Conservation (phyloP, 2,888 invertebrate genomes). For the Drosophila multiciliata region DNA sequence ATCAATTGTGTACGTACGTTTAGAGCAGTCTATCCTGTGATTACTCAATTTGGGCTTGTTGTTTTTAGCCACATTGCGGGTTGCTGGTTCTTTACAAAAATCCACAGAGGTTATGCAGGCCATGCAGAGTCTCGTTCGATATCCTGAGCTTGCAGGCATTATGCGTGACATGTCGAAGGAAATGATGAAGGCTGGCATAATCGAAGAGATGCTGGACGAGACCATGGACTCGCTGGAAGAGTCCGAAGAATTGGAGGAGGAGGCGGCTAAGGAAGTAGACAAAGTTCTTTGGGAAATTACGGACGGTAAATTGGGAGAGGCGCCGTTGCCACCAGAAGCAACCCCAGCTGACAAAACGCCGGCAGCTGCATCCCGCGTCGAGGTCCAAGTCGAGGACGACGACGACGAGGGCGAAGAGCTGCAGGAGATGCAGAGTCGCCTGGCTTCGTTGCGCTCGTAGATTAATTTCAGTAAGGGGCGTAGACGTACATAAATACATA, state of each 20-base stretch:
- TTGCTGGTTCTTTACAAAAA: slow-evolving; percentile 96
- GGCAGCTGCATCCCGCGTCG: slow-evolving; percentile 85
- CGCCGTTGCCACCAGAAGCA: slow-evolving; percentile 92
- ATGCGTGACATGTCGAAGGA: slow-evolving; percentile 99
- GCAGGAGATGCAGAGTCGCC: slow-evolving; percentile 95
- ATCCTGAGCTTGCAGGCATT: slow-evolving; percentile 97
- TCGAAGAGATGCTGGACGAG: slow-evolving; percentile 99
- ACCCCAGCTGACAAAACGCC: slow-evolving; percentile 86
- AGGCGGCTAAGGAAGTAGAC: slow-evolving; percentile 96
- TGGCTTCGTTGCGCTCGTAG: slow-evolving; percentile 95
- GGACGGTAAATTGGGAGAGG: slow-evolving; percentile 95
- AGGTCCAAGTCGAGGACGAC: slow-evolving; percentile 83
- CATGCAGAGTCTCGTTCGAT: slow-evolving; percentile 95
- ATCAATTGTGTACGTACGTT: slow-evolving; percentile 91
- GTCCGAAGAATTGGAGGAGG: slow-evolving; percentile 97
- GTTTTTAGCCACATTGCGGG: slow-evolving; percentile 93
- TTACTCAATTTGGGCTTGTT: not conserved
- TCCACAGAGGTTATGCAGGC: slow-evolving; percentile 99
- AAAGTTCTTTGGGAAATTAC: slow-evolving; percentile 96
- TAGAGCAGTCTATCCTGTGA: not conserved
- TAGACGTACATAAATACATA: slow-evolving; percentile 7
- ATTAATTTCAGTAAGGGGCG: slow-evolving; percentile 6
- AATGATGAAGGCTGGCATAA: slow-evolving; percentile 99
- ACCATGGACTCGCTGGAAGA: slow-evolving; percentile 97
- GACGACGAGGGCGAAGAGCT: slow-evolving; percentile 91